Conservation (phyloP, 2,113 vertebrate genomes). For the Hydrochoerus hydrochaeris region DNA sequence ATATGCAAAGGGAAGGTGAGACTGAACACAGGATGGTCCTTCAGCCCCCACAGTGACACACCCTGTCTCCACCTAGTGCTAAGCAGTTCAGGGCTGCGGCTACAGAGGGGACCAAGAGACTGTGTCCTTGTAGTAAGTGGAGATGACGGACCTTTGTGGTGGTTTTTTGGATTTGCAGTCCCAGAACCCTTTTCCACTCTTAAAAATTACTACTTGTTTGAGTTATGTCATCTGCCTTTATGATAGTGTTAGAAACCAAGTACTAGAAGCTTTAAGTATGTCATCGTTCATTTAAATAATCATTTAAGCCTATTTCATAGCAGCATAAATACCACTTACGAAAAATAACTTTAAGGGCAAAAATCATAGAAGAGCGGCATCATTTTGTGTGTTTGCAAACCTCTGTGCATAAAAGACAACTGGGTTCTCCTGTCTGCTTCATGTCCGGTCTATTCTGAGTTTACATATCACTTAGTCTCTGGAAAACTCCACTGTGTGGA, state of each 20-base stretch:
- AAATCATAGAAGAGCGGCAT: background rate
- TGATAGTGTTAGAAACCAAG: background rate
- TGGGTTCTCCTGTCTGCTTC: background rate
- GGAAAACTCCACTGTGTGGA: background rate
- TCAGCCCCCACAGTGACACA: fast-evolving
- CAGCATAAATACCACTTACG: background rate
- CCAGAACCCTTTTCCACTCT: background rate
- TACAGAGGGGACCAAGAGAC: fast-evolving
- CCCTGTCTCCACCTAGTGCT: fast-evolving
- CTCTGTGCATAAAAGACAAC: background rate
- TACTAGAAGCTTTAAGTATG: background rate
- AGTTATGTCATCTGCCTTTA: background rate
- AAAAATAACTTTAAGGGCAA: background rate
- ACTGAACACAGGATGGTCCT: background rate
- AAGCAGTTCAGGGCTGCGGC: fast-evolving
- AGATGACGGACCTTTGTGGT: background rate
- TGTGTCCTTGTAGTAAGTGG: fast-evolving
- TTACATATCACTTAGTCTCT: fast-evolving
- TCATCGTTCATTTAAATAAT: background rate
- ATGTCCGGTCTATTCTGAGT: fast-evolving
- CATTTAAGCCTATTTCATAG: background rate
- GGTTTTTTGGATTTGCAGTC: background rate
- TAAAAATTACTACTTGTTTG: background rate
- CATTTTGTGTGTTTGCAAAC: background rate
- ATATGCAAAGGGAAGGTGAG: fast-evolving